Conservation (phyloP, 2,797 vertebrate genomes). For the Acanthis flammea region DNA sequence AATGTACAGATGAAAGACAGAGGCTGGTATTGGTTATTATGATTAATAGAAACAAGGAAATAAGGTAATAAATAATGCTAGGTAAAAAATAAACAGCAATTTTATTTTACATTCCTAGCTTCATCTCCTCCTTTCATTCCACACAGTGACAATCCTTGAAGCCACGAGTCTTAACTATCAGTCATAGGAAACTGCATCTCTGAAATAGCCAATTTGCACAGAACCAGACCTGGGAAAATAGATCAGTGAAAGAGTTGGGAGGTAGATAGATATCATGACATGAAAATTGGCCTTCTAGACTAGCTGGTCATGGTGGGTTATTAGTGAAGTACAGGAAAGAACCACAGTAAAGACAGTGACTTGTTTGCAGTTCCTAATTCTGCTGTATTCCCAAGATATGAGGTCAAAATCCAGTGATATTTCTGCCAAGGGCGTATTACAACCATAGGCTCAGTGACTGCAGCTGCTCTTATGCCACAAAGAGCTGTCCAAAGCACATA, state of each 20-base stretch:
- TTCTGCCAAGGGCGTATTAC: neutral
- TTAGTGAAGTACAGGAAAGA: neutral
- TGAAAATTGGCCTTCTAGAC: neutral
- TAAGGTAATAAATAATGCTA: neutral
- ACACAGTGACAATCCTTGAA: neutral
- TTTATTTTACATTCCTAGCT: neutral
- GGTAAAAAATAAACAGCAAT: neutral
- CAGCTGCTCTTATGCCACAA: neutral
- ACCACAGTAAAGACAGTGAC: neutral
- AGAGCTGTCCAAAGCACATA: neutral
- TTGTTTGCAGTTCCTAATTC: neutral
- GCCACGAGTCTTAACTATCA: neutral
- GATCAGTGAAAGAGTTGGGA: neutral
- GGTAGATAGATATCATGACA: neutral
- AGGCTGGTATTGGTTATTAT: neutral
- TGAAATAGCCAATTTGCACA: neutral
- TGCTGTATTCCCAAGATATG: neutral
- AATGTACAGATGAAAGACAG: neutral
- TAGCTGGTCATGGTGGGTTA: neutral
- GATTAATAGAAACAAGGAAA: neutral
- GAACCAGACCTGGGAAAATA: neutral
- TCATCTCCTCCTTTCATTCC: neutral
- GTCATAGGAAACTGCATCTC: neutral
- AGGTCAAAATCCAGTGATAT: neutral
- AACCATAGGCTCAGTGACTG: neutral